phyloP scores from a whole-genome alignment of 2,797 vertebrate species.

The Poeciliopsis presidionis region DNA sequence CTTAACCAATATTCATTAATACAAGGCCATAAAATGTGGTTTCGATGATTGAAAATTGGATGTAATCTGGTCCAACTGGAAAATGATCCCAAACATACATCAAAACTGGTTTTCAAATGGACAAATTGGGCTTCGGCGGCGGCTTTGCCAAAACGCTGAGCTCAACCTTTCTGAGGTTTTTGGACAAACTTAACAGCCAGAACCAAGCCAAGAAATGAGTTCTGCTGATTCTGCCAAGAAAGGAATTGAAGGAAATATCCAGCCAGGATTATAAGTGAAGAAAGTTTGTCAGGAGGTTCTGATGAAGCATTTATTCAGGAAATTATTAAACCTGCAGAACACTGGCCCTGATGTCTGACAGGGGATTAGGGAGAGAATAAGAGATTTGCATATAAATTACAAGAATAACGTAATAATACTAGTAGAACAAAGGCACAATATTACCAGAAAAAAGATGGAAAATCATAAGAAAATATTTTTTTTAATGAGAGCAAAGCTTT shows the following conservation, averaged over 20 bases:
- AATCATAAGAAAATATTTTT: not conserved
- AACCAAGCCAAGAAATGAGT: not conserved
- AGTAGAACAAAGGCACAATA: not conserved
- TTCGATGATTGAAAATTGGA: not conserved
- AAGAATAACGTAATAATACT: not conserved
- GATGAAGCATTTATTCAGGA: not conserved
- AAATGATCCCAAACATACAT: not conserved
- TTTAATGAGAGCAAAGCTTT: not conserved
- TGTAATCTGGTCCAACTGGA: not conserved
- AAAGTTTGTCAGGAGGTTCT: not conserved
- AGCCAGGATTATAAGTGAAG: not conserved
- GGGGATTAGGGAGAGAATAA: no score
- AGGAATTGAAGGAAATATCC: not conserved
- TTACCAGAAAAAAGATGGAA: not conserved
- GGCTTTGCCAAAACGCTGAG: not conserved
- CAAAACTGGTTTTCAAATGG: not conserved
- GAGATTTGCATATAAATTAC: not conserved
- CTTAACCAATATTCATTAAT: not conserved
- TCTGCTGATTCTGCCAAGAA: slow-evolving; percentile 1
- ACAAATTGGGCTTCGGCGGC: not conserved
- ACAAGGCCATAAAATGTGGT: not conserved
- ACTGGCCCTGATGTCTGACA: not conserved
- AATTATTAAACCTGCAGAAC: not conserved
- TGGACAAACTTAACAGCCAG: not conserved
- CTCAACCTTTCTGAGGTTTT: not conserved